Conservation (phyloP, 2,888 invertebrate species). For the Marasmarcha lunaedactyla region DNA sequence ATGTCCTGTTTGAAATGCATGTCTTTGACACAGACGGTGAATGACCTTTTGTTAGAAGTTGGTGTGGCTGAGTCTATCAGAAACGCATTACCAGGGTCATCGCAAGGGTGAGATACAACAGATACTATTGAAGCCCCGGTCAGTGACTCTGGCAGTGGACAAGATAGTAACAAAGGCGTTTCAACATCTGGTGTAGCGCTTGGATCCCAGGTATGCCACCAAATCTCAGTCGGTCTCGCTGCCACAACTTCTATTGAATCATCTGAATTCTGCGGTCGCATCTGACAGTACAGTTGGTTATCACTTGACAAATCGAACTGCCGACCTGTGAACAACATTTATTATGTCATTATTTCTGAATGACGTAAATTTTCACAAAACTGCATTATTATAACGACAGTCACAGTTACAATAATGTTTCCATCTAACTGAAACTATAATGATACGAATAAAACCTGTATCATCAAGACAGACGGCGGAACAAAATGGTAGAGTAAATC, state of each 20-base stretch:
- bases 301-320: slow-evolving; percentile 33
- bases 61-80: slow-evolving; percentile 26
- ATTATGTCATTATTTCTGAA: neutral
- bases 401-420: neutral
- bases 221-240: slow-evolving; percentile 71
- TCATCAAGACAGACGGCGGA: neutral
- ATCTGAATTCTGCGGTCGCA: slow-evolving; percentile 41
- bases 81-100: slow-evolving; percentile 50
- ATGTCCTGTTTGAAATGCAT: slow-evolving; percentile 74
- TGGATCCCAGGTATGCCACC: slow-evolving; percentile 73
- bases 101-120: slow-evolving; percentile 62
- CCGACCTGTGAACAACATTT: slow-evolving; percentile 38
- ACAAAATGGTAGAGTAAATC: neutral
- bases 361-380: slow-evolving; percentile 9
- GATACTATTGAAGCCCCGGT: slow-evolving; percentile 49
- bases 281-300: slow-evolving; percentile 66
- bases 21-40: slow-evolving; percentile 80
- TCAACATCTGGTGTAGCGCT: slow-evolving; percentile 38
- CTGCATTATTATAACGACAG: slow-evolving; percentile 5
- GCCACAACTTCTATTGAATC: slow-evolving; percentile 64
- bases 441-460: neutral
- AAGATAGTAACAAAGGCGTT: slow-evolving; percentile 74
- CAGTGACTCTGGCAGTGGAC: slow-evolving; percentile 65
- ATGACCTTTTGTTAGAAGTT: slow-evolving; percentile 35
- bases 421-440: neutral